Evolutionary conservation across 2,113 vertebrate genomes (phyloP).

Genomic region (Carassius carassius): DNA sequence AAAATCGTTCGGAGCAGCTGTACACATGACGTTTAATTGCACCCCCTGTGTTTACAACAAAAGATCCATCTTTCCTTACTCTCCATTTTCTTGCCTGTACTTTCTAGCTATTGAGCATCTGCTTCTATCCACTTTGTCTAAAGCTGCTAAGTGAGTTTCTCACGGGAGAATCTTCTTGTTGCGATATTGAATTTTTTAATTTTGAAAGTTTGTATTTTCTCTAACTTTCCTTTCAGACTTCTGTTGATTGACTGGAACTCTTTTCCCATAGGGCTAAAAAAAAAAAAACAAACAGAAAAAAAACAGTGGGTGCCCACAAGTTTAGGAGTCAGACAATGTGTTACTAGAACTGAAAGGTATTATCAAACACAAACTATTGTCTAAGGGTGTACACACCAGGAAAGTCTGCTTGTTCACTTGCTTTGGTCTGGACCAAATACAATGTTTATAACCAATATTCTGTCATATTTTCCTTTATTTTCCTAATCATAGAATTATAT

Average conservation of each 20-base stretch:
- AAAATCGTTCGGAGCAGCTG: constrained; percentile 45
- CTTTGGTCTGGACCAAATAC: too few relatives aligned
- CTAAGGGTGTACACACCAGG: constrained; percentile 12
- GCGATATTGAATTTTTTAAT: constrained; percentile 53
- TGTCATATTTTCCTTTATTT: too few relatives aligned
- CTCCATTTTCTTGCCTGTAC: constrained; percentile 11
- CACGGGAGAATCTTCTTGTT: constrained; percentile 3
- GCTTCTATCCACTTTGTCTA: constrained; percentile 3
- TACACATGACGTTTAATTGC: constrained; percentile 53
- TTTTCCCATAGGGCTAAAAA: constrained; percentile 22
- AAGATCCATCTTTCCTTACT: constrained; percentile 45
- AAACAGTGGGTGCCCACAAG: constrained; percentile 57
- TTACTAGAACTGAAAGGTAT: constrained; percentile 18
- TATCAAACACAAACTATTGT: constrained; percentile 50
- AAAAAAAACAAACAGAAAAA: background rate
- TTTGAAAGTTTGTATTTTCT: constrained; percentile 57
- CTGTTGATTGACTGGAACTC: constrained; percentile 32
- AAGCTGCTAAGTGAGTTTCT: constrained; percentile 28
- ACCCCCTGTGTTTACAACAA: constrained; percentile 56
- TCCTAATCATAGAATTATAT: too few relatives aligned
- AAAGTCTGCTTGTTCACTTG: too few relatives aligned
- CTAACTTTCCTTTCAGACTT: constrained; percentile 58
- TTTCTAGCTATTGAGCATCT: constrained; percentile 28
- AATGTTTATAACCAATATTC: too few relatives aligned
- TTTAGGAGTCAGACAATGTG: constrained; percentile 57